A percentile compares a stretch with the other conserved stretches of the same genome.
phyloP scores from a whole-genome alignment of 2,113 vertebrate species.

The Gymnogyps californianus region DNA sequence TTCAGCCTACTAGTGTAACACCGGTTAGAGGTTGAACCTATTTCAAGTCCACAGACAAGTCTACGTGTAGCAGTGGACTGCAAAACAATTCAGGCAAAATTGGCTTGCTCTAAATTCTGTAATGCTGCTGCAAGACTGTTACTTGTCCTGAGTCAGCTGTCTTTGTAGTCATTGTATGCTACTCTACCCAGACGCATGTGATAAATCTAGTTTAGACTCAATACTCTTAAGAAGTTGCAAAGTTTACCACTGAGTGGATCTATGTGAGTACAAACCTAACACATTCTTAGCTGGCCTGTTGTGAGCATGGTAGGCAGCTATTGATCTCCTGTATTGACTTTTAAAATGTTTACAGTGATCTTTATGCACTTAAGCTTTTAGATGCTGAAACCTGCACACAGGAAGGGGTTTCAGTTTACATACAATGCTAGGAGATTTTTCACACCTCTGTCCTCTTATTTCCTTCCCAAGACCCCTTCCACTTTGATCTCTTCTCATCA shows the following conservation, averaged over 20 bases:
- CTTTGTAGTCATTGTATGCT: rapidly evolving
- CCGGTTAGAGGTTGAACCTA: rapidly evolving
- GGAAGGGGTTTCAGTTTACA: not conserved
- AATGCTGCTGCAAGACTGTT: not conserved
- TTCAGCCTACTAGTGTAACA: not conserved
- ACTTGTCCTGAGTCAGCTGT: not conserved
- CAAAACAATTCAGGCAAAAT: not conserved
- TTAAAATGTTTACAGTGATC: not conserved
- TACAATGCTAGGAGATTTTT: not conserved
- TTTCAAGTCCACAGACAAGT: not conserved
- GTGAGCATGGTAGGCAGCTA: not conserved
- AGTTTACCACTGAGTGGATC: not conserved
- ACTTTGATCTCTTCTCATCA: not conserved
- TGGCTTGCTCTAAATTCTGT: not conserved
- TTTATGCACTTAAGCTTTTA: not conserved
- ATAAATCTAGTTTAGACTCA: not conserved
- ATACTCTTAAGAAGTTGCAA: not conserved
- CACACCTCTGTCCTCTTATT: not conserved
- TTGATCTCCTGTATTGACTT: not conserved
- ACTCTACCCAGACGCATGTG: rapidly evolving
- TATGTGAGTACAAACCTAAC: not conserved
- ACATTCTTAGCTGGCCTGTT: not conserved
- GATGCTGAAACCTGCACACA: not conserved
- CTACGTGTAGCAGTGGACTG: rapidly evolving
- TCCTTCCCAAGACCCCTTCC: not conserved